phyloP scores from a whole-genome alignment of 2,113 vertebrate genomes.

The Myocastor coypus region DNA sequence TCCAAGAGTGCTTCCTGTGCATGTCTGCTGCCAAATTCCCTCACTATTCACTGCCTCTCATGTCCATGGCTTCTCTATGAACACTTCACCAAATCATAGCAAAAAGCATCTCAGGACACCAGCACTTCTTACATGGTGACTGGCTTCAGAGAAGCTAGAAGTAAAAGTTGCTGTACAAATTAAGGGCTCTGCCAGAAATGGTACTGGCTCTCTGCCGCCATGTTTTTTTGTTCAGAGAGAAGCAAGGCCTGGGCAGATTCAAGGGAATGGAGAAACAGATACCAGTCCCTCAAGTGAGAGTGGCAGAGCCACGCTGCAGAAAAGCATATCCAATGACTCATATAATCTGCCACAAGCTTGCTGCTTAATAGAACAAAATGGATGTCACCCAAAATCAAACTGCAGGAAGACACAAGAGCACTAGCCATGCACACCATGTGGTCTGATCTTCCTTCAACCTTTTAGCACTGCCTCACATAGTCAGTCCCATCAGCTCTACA shows the following conservation, averaged over 20 bases:
- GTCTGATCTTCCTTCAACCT: neutral
- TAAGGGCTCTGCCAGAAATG: accelerated
- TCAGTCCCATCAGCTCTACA: neutral
- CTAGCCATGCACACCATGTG: neutral
- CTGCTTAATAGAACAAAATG: neutral
- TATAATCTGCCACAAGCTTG: neutral
- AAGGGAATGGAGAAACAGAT: neutral
- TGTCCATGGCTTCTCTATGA: neutral
- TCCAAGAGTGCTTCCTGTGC: neutral
- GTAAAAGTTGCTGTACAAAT: neutral
- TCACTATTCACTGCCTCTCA: neutral
- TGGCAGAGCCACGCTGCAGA: neutral
- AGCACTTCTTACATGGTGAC: neutral
- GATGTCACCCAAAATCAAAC: neutral
- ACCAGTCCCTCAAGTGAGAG: neutral
- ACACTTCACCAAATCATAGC: neutral
- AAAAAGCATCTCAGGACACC: neutral
- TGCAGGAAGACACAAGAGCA: neutral
- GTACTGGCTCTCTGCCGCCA: neutral
- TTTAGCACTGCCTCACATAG: neutral
- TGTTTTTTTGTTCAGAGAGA: neutral
- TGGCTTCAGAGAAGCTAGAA: neutral
- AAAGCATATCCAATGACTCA: neutral
- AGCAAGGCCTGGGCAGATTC: neutral
- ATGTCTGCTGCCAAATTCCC: accelerated